Evolutionary conservation across 2,113 vertebrate species (phyloP).

Genomic region (Platanista minor): DNA sequence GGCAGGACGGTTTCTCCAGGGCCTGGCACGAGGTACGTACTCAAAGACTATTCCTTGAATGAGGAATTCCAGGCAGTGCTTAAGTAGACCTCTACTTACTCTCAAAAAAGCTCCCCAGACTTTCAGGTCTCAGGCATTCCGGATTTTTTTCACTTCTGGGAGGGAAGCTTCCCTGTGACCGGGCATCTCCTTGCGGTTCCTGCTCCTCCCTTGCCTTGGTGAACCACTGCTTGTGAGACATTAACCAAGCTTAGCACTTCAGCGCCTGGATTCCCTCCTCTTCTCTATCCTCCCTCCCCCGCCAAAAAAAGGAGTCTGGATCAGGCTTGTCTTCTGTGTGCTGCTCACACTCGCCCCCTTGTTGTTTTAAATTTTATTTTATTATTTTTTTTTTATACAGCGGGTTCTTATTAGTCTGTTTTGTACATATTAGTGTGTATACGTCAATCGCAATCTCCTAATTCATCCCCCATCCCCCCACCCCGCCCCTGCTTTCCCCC

Average conservation of each 20-base stretch:
- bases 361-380: neutral
- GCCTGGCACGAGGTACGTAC: neutral
- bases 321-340: too few relatives aligned
- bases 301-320: rapidly evolving
- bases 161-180: neutral
- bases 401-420: too few relatives aligned
- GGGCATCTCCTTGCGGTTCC: too few relatives aligned
- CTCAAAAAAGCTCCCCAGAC: neutral
- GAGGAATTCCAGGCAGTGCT: neutral
- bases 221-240: neutral
- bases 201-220: neutral
- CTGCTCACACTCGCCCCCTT: neutral
- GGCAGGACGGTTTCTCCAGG: neutral
- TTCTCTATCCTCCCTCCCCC: neutral
- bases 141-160: neutral
- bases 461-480: too few relatives aligned
- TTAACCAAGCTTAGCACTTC: neutral
- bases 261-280: neutral
- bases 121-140: neutral
- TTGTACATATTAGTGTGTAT: too few relatives aligned
- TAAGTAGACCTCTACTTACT: neutral
- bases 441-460: too few relatives aligned
- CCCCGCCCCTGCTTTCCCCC: too few relatives aligned
- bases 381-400: too few relatives aligned
- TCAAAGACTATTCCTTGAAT: neutral